These are phyloP conservation scores for Drosophila peninsularis DNA, from an alignment of 2,888 invertebrate species.

Conservation along the genomic window DNA sequence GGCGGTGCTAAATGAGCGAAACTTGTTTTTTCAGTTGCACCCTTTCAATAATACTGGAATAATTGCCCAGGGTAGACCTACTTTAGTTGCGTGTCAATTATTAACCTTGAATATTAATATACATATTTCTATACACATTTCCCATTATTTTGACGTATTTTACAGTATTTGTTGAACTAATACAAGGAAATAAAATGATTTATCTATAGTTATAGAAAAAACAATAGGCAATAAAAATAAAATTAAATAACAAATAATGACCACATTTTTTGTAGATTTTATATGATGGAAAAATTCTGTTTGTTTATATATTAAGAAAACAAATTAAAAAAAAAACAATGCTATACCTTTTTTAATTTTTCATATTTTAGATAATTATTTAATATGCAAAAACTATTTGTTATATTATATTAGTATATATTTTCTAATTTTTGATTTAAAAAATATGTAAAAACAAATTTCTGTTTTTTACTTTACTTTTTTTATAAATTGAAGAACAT, in stretches of 20 bases:
- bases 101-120: background rate
- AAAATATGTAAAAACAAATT: too few species aligned
- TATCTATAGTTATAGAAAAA: background rate
- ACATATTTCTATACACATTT: background rate
- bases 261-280: background rate
- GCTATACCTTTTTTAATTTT: too few species aligned
- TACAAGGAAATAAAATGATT: background rate
- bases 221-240: background rate
- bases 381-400: too few species aligned
- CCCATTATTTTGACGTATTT: background rate
- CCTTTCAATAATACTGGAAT: background rate
- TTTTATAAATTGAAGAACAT: too few species aligned
- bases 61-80: background rate
- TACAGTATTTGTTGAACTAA: background rate
- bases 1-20: background rate
- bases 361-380: too few species aligned
- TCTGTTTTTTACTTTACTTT: too few species aligned
- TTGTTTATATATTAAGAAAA: too few species aligned
- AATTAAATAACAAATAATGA: background rate
- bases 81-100: background rate
- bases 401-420: too few species aligned
- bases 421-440: too few species aligned
- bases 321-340: too few species aligned
- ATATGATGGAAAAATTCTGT: too few species aligned
- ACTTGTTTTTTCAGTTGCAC: slow-evolving; percentile 14